These are phyloP conservation scores for Drosophila yakuba DNA, from an alignment of 1,140 invertebrate species.

Conservation along the genomic window DNA sequence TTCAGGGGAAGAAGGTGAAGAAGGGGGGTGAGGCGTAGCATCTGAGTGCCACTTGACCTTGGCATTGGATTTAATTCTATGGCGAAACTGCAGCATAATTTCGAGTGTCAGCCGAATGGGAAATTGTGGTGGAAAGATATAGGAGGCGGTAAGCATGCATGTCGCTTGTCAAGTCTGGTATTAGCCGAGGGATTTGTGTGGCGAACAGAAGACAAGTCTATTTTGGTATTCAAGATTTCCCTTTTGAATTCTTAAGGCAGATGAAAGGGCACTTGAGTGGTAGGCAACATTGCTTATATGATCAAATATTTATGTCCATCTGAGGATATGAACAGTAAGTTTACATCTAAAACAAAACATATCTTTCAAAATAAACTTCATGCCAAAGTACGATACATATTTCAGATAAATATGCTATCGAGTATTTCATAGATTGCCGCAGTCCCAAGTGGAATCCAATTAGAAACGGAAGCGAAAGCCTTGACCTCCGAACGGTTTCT, in stretches of 20 bases:
- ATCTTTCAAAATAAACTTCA: no score
- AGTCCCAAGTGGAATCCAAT: conserved; percentile 18
- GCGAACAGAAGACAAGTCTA: background rate
- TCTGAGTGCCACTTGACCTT: conserved; percentile 68
- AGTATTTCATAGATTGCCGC: conserved; percentile 2
- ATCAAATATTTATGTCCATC: no score
- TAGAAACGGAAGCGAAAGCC: conserved; percentile 27
- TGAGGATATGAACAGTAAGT: no score
- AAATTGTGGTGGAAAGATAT: background rate
- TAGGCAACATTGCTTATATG: no score
- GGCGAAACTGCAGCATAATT: conserved; percentile 72
- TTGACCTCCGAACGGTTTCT: conserved; percentile 33
- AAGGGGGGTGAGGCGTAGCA: conserved; percentile 27
- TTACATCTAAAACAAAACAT: no score
- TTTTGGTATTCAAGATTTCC: background rate
- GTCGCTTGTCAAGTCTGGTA: conserved; percentile 25
- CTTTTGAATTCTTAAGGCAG: background rate
- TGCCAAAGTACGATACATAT: background rate
- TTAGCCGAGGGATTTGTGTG: conserved; percentile 22
- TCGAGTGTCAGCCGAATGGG: conserved; percentile 21
- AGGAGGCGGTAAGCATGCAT: background rate
- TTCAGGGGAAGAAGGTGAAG: background rate
- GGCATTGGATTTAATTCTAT: conserved; percentile 80
- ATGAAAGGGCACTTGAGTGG: no score
- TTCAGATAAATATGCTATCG: background rate